Evolutionary conservation across 2,888 invertebrate species (phyloP).

Genomic region (Plebejus anna): DNA sequence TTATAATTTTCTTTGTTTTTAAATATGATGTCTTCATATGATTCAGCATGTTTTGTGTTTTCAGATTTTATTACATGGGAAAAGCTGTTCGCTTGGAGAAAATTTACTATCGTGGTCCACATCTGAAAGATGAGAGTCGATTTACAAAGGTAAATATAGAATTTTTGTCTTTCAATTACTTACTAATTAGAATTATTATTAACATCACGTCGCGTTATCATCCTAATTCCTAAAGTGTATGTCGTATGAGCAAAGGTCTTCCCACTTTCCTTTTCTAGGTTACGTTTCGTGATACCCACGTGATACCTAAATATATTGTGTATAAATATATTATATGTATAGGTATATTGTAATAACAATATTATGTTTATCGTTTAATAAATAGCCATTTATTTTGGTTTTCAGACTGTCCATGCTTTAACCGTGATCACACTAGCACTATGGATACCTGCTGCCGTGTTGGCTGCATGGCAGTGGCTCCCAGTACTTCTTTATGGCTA

Average conservation of each 20-base stretch:
- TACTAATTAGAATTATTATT: neutral
- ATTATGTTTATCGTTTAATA: neutral
- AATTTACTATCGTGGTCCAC: constrained; percentile 67
- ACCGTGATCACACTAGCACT: constrained; percentile 64
- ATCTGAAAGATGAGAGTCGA: constrained; percentile 64
- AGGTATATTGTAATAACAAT: too few relatives aligned
- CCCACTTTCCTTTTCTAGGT: neutral
- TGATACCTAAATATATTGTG: too few relatives aligned
- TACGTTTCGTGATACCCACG: neutral
- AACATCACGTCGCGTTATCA: neutral
- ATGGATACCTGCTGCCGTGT: constrained; percentile 73
- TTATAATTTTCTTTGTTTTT: too few relatives aligned
- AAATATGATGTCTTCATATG: neutral
- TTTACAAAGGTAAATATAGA: constrained; percentile 59
- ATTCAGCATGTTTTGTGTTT: constrained; percentile 34
- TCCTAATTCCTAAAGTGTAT: neutral
- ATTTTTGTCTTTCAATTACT: constrained; percentile 4
- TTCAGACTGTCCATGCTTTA: constrained; percentile 63
- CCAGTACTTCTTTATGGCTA: constrained; percentile 63
- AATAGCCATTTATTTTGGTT: constrained; percentile 2
- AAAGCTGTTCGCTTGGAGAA: constrained; percentile 67
- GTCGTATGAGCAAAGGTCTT: neutral
- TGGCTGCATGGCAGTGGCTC: constrained; percentile 71
- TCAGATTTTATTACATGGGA: constrained; percentile 71
- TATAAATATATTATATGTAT: too few relatives aligned